Base-by-base conservation (phyloP, 2,888 invertebrate genomes). In the Lissonota sp. region DNA sequence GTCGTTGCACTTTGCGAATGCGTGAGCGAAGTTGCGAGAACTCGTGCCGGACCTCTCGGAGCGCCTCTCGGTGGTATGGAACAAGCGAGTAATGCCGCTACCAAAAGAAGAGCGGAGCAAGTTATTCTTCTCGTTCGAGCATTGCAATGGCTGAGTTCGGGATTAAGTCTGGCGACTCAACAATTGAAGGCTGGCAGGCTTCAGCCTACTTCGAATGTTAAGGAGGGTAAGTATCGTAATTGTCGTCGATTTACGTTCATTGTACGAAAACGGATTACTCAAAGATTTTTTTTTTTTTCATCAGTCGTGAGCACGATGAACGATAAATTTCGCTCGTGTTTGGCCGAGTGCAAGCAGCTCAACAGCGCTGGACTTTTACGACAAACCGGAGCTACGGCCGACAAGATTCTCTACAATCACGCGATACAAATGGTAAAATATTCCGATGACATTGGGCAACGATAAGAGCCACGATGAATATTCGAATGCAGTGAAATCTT, bases 321-420 rank as follows among this genome's bases (percentile, higher is more conserved):
- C 92, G 95, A 96, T 86, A 98, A 98, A 92, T 99, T 99, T 93
- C 97, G 97, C 89, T 95, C 96, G 90, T 98, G 98, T 88, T 94
- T 98, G 87, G 95, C 95, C 84, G 97, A 98, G 91, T 98, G 98
- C 89, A 97, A 98, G 92, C 95, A 97, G 88, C 95, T 99, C 70
- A 98, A 98, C 92, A 95, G 95, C 84, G 94, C 94, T 60, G 95
- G 95, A n/a, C 92, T 96, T 66, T 91, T 96, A 91, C 95, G 95
- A 90, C 96, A 94, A 94, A 96, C 95, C 84, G 97, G 96, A 79
- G 96, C 97, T 80, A 97, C 98, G 78, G 99, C 99, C 83, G 99
- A 99, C 92, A 97, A 98, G 92, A 97, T 99, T 85, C 95, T 99
- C 82, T 99, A 99, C 93, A 97, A 98, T 92, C 98, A 99, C 93